Evolutionary conservation across 2,113 vertebrate species (phyloP).

Genomic region (Pica pica): DNA sequence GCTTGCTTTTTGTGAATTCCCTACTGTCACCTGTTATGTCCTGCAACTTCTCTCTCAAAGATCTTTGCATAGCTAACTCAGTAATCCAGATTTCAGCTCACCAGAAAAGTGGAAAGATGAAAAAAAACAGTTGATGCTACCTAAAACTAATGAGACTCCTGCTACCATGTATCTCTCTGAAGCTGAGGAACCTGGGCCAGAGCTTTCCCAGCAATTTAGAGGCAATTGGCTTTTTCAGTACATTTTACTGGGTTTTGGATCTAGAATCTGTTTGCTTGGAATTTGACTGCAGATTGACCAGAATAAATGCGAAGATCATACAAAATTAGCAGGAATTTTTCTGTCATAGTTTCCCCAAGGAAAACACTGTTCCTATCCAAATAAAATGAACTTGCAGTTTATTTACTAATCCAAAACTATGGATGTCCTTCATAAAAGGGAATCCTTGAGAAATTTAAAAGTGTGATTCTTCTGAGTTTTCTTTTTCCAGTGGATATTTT

Average conservation of each 20-base stretch:
- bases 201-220: neutral
- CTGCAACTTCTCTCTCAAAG: neutral
- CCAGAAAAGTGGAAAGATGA: neutral
- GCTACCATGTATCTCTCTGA: neutral
- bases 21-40: neutral
- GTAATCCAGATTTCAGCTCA: neutral
- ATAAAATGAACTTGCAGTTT: neutral
- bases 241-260: neutral
- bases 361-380: neutral
- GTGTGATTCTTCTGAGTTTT: neutral
- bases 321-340: neutral
- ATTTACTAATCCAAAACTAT: neutral
- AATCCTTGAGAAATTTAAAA: neutral
- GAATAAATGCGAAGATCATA: neutral
- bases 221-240: neutral
- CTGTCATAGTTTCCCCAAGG: neutral
- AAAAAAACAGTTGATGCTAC: neutral
- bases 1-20: neutral
- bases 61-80: neutral
- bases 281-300: neutral
- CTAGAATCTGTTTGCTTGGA: neutral
- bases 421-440: neutral
- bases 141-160: neutral
- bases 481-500: constrained; percentile 28
- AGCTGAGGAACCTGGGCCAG: neutral